phyloP scores from a whole-genome alignment of 2,888 invertebrate species.

The Lochmaea crataegi region DNA sequence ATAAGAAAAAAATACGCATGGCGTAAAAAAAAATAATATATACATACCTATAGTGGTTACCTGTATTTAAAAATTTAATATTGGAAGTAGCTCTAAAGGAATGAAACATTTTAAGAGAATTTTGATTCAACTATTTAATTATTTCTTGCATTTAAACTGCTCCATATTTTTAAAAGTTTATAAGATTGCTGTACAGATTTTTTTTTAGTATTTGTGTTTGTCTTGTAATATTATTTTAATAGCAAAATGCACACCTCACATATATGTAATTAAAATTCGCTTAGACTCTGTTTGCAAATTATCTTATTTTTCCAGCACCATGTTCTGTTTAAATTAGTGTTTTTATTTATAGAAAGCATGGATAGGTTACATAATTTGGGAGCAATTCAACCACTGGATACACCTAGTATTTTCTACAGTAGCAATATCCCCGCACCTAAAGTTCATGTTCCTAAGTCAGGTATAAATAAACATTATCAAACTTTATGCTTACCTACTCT shows the following conservation, averaged over 20 bases:
- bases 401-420: constrained; percentile 56
- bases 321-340: constrained; percentile 36
- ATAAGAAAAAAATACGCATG: not conserved
- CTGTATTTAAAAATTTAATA: too few relatives aligned
- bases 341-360: constrained; percentile 60
- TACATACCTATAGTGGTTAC: too few relatives aligned
- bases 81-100: too few relatives aligned
- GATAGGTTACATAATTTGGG: constrained; percentile 60
- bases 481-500: constrained; percentile 12
- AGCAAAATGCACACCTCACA: not conserved
- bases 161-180: too few relatives aligned
- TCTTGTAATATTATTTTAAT: not conserved
- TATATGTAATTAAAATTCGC: too few relatives aligned
- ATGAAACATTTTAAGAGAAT: too few relatives aligned
- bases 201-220: not conserved
- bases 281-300: constrained; percentile 29
- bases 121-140: too few relatives aligned
- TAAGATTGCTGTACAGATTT: too few relatives aligned
- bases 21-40: not conserved
- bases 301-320: constrained; percentile 37
- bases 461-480: constrained; percentile 48
- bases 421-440: constrained; percentile 62
- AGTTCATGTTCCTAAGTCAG: constrained; percentile 59
- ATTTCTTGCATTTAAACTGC: too few relatives aligned
- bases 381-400: constrained; percentile 56